Conservation (phyloP, 2,888 invertebrate species). For the Drosophila mayaguana region DNA sequence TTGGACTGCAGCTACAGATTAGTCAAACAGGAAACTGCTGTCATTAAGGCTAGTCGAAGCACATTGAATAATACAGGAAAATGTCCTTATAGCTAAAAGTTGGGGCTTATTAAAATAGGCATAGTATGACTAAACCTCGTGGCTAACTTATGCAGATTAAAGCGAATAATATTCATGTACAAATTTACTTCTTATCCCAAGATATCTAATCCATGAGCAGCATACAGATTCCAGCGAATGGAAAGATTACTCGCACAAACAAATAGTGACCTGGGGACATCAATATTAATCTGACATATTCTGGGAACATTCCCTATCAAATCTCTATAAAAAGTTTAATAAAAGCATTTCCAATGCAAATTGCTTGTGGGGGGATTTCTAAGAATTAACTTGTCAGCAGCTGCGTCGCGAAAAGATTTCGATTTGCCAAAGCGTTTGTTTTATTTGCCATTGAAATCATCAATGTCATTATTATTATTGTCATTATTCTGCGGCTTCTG, state of each 20-base stretch:
- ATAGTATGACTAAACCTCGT: too few relatives aligned
- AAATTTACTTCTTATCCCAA: neutral
- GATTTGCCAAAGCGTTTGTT: slow-evolving; percentile 19
- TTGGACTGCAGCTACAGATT: slow-evolving; percentile 17
- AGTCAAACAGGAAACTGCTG: neutral
- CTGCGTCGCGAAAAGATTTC: neutral
- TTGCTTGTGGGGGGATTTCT: slow-evolving; percentile 2
- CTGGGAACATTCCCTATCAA: neutral
- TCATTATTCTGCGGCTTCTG: slow-evolving; percentile 35
- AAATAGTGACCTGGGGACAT: neutral
- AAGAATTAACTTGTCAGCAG: slow-evolving; percentile 28
- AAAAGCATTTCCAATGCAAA: slow-evolving; percentile 4
- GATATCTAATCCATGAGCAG: neutral
- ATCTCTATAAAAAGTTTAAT: neutral
- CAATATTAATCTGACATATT: neutral
- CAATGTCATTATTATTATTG: slow-evolving; percentile 66
- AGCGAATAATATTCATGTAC: neutral
- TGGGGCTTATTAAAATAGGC: neutral
- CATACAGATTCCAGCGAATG: neutral
- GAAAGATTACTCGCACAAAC: too few relatives aligned
- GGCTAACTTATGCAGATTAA: neutral
- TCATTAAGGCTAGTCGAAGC: neutral
- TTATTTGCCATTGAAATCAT: slow-evolving; percentile 54
- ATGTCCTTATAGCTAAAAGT: neutral
- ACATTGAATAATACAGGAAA: neutral